These are phyloP conservation scores for Patiria pectinifera DNA, from an alignment of 53 echinoderm and acorn worm species.

Conservation along the genomic window DNA sequence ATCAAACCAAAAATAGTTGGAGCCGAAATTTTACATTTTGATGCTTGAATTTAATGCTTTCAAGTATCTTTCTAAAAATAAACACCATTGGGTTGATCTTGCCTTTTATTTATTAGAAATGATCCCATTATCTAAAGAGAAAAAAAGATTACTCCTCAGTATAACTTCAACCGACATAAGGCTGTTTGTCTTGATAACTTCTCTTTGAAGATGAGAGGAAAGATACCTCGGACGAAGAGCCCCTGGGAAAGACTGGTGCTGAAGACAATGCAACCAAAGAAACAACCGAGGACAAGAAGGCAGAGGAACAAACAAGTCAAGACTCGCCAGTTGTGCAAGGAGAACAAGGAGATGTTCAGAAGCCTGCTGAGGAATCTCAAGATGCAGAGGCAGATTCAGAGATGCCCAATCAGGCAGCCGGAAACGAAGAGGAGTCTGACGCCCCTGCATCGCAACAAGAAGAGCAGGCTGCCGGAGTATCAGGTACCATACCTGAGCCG, in stretches of 20 bases:
- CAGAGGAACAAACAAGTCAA: neutral
- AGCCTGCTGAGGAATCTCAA: neutral
- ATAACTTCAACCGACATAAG: neutral
- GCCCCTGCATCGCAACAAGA: neutral
- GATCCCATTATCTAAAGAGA: neutral
- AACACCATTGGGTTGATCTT: too few relatives aligned
- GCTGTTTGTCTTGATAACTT: neutral
- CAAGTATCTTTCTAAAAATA: too few relatives aligned
- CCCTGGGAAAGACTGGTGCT: constrained; percentile 6
- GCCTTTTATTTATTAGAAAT: too few relatives aligned
- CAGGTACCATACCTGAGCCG: neutral
- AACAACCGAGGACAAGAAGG: constrained; percentile 2
- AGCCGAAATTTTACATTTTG: too few relatives aligned
- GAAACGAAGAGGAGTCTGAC: neutral
- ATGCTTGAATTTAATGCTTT: too few relatives aligned
- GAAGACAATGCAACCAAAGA: constrained; percentile 5
- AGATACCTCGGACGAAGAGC: constrained; percentile 26
- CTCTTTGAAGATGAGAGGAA: constrained; percentile 10
- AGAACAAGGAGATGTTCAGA: constrained; percentile 28
- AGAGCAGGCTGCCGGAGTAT: neutral
- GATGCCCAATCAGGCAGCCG: neutral
- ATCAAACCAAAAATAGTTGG: too few relatives aligned
- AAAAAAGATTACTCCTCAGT: neutral
- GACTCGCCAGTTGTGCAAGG: neutral
- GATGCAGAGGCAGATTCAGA: neutral